Base-by-base conservation (phyloP, 2,888 invertebrate species). In the Nebria brevicollis region DNA sequence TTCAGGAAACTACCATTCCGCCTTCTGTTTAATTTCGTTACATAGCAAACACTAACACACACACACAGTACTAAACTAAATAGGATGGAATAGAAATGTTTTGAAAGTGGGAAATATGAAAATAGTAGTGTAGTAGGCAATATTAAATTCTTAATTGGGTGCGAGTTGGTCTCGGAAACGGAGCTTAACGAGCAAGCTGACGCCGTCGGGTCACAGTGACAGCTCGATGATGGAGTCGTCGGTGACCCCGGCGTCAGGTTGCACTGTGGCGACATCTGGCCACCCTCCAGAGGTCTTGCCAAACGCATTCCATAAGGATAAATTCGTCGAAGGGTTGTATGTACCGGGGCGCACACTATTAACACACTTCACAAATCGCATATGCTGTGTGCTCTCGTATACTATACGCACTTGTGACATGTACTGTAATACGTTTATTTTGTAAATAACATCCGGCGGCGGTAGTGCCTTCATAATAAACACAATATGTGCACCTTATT, bases 1-100 rank as follows among this genome's bases (percentile, higher is more conserved):
- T 88, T 87, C 86, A 83, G 87, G 87, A 88, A 87, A 88, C 87
- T 87, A 88, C 85, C 85, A 85, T 86, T 84, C 84, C 84, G 82
- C 83, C 82, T 54, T 6, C 4, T 8, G 54, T 13, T 54, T 54
- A 3, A 54, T 54, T 54, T 13, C 54, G 11, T 13, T 54, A 54
- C 11, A 54, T 54, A 13, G 0, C 4, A 54, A 5, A 54, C 54
- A 34, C 34, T 4, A 2, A 34, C 34, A 34, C 34, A 34, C 34
- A 34, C 34, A 34, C 34, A 34, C 2, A 34, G 2, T 5, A 34
- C 2, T 4, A 34, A 34, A 34, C 34, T 34, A 34, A 34, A 34
- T 34, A 34, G 34, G 1, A 20, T 20, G 20, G 20, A 20, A 20
- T 20, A 20, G 20, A 1, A 20, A 20, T 20, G 20, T 20, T 20